phyloP scores from a whole-genome alignment of 2,113 vertebrate species.

The Cyanoliseus patagonus region DNA sequence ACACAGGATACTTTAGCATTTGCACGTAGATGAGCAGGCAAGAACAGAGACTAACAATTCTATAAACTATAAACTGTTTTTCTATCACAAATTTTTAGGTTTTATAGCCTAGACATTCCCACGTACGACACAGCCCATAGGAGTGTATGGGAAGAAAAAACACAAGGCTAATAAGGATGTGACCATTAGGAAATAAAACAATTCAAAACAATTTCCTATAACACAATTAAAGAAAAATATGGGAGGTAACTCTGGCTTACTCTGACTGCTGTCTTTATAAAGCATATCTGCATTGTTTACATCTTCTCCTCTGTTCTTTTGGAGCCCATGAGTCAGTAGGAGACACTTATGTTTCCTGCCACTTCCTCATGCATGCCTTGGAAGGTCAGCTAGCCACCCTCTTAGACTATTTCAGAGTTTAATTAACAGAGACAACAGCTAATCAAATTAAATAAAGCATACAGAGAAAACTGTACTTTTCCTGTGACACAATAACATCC shows the following conservation, averaged over 20 bases:
- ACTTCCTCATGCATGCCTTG: fast-evolving
- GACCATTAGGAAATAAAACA: slow-evolving; percentile 62
- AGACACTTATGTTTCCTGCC: neutral
- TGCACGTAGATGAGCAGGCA: fast-evolving
- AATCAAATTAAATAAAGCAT: neutral
- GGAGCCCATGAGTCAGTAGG: neutral
- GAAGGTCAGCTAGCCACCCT: neutral
- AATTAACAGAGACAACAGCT: neutral
- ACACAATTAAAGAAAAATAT: slow-evolving; percentile 45
- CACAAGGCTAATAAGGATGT: slow-evolving; percentile 38
- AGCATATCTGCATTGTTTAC: neutral
- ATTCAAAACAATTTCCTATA: slow-evolving; percentile 59
- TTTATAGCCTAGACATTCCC: slow-evolving; percentile 28
- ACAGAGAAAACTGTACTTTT: neutral
- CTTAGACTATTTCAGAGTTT: neutral
- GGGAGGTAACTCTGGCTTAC: slow-evolving; percentile 44
- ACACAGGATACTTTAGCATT: neutral
- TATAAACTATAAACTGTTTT: neutral
- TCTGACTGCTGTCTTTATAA: neutral
- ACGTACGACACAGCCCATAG: neutral
- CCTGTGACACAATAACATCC: neutral
- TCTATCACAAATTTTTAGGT: neutral
- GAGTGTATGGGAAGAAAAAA: slow-evolving; percentile 34
- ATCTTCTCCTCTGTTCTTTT: neutral
- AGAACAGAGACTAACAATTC: neutral